These are phyloP conservation scores for Podarcis raffonei DNA, from an alignment of 2,113 vertebrate genomes.

Conservation along the genomic window DNA sequence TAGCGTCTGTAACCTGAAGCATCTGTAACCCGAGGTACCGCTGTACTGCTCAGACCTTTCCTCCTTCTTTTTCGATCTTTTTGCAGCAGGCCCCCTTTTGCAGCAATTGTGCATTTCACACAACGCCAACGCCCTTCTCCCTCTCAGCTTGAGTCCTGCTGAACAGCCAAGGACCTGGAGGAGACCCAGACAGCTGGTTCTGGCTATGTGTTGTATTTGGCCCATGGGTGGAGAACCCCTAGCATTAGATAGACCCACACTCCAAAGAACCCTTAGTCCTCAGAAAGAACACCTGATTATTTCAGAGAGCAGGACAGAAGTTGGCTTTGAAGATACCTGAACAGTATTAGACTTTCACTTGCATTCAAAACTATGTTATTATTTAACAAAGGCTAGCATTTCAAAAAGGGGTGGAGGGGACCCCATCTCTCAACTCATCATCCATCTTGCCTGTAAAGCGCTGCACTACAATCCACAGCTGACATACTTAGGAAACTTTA, in stretches of 20 bases:
- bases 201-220: too few species aligned
- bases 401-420: conserved; percentile 37
- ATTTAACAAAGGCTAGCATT: conserved; percentile 52
- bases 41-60: too few species aligned
- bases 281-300: conserved; percentile 13
- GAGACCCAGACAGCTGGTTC: too few species aligned
- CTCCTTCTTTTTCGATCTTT: too few species aligned
- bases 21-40: too few species aligned
- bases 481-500: conserved; percentile 84
- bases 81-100: too few species aligned
- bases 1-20: too few species aligned
- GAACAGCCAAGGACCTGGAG: too few species aligned
- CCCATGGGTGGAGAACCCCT: too few species aligned
- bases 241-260: background rate
- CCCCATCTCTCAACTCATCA: conserved; percentile 65
- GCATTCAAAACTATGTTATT: conserved; percentile 33
- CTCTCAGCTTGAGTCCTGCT: too few species aligned
- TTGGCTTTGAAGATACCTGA: background rate
- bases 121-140: too few species aligned
- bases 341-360: background rate
- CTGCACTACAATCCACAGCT: conserved; percentile 72
- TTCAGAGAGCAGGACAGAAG: background rate
- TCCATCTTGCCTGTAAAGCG: conserved; percentile 73
- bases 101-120: too few species aligned
- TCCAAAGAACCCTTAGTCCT: background rate